A percentile compares a stretch with the other conserved stretches of the same genome.
Evolutionary conservation across 1,140 invertebrate species (phyloP).

Genomic region (Halesus radiatus): DNA sequence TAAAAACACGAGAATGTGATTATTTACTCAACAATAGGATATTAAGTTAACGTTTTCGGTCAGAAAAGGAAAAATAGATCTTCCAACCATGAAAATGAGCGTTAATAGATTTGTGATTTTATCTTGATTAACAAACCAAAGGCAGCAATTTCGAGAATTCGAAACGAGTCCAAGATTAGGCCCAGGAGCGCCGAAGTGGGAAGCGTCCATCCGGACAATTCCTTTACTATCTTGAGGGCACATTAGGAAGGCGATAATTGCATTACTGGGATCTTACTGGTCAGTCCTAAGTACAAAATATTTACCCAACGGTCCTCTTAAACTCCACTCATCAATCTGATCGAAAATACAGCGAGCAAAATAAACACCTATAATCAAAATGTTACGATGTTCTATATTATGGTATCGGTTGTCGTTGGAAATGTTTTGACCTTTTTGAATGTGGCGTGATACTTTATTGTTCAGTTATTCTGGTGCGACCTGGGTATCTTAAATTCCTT

Average conservation of each 20-base stretch:
- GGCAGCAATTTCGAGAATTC: too few species aligned
- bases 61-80: too few species aligned
- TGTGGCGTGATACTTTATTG: too few species aligned
- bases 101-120: too few species aligned
- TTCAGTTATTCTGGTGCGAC: background rate
- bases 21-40: too few species aligned
- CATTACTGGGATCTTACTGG: constrained; percentile 54
- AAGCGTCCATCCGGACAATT: constrained; percentile 37
- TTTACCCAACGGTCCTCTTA: background rate
- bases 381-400: background rate
- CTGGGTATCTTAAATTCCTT: constrained; percentile 2
- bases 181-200: background rate
- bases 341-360: background rate
- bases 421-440: too few species aligned
- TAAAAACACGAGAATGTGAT: too few species aligned
- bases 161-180: background rate
- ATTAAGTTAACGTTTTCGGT: too few species aligned
- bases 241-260: constrained; percentile 57
- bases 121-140: too few species aligned
- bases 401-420: too few species aligned
- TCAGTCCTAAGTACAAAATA: constrained; percentile 15
- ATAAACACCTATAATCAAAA: background rate
- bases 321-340: background rate
- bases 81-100: too few species aligned
- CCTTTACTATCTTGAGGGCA: constrained; percentile 26